Evolutionary conservation across 2,113 vertebrate genomes (phyloP), one percentile per base, ranked within the genome.

Genomic region (Anguilla rostrata): DNA sequence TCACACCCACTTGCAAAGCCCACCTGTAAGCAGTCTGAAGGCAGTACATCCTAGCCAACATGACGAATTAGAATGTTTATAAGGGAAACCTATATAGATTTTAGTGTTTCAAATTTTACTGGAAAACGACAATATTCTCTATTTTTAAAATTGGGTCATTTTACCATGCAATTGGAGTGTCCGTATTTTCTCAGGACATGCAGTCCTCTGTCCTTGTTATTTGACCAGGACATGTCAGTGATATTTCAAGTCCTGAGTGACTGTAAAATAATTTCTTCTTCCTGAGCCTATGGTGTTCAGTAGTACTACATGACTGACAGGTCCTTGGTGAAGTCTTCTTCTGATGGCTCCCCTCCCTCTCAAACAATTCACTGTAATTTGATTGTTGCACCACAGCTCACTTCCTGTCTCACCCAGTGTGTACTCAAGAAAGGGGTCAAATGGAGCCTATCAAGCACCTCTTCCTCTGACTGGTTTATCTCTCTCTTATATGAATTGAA

Each of bases 1-100:
- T 26, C 83, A 6, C 78, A 87, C 86, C 86, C 85, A 81, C 22
- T 82, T 66, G 86, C 49, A 53, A 14, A 53, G 49, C 49, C 49
- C 80, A 4, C 40, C 39, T 49, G n/a, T 85, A 18, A 20, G 8
- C 60, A n/a, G 2, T 5, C 8, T 34, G 20, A 66, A 75, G 71
- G 71, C 5, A 34, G 71, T 12, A 34, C 6, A 71, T 71, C 26
- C 11, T 34, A 75, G 71, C n/a, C 71, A 34, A 12, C 26, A 34
- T 1, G 29, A 29, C 34, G 26, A 0, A 29, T n/a, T 75, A 29
- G 34, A 29, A 34, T 34, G 71, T n/a, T 11, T 75, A 11, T 26
- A 2, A 1, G 40, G 39, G 41, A 39, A 81, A 40, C 34, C 34
- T 5, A 63, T 26, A 34, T 34, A 1, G 34, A 34, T 34, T 34